Evolutionary conservation across 2,888 invertebrate genomes (phyloP).

Genomic region (Harpagoxenus sublaevis): DNA sequence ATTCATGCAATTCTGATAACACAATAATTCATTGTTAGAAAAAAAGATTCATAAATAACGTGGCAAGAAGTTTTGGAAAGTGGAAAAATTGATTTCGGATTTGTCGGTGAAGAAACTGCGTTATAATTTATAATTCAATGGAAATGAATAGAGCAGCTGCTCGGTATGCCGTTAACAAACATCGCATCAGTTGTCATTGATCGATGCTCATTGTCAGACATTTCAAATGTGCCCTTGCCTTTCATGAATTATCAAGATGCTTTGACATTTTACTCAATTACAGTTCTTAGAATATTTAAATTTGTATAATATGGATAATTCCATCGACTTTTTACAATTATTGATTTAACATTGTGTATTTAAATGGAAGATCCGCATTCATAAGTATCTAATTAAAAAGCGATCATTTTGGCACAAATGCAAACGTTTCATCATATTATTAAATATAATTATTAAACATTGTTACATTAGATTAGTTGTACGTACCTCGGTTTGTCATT

Average conservation of each 20-base stretch:
- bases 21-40: not conserved
- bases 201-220: conserved; percentile 15
- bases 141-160: conserved; percentile 22
- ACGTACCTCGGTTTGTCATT: not conserved
- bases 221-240: conserved; percentile 11
- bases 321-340: not conserved
- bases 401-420: not conserved
- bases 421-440: not conserved
- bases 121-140: conserved; percentile 21
- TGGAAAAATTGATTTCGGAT: not conserved
- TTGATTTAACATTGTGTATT: not conserved
- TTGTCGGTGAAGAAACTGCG: not conserved
- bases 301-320: not conserved
- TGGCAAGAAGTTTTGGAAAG: not conserved
- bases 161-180: not conserved
- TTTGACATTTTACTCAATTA: not conserved
- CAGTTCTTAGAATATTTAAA: not conserved
- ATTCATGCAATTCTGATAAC: not conserved
- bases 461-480: not conserved
- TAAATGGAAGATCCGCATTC: not conserved
- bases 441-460: conserved; percentile 1
- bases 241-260: not conserved
- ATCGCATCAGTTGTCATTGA: conserved; percentile 21
- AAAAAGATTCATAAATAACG: not conserved
- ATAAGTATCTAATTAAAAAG: not conserved